Evolutionary conservation across 2,113 vertebrate species (phyloP), one percentile per base, ranked within the genome.

Genomic region (Cololabis saira): DNA sequence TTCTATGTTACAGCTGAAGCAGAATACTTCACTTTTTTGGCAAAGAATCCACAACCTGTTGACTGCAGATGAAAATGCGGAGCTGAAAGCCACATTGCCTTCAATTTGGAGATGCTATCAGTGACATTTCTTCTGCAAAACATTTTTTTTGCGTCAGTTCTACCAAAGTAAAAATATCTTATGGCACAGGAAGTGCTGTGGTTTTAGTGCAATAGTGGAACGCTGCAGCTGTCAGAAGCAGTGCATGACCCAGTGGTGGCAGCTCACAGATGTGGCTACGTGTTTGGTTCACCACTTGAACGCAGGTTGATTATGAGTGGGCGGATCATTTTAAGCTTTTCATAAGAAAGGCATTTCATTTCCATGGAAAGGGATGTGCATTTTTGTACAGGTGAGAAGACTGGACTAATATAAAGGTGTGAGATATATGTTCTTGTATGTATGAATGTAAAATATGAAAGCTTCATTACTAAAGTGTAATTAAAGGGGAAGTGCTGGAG

Each of bases 181-280:
- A 14, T 24, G 21, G 21, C 30, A 78, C 80, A 85, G 85, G 85
- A 87, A 87, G 42, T 41, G 45, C 11, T 70, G 77, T 79, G 82
- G 80, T 79, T 83, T 71, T 10, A n/a, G 47, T 48, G 24, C 18
- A 49, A 42, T n/a, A 11, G 43, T 24, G 1, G 1, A 16, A 48
- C 5, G 59, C 18, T 74, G 75, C 81, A 74, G 54, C 56, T 76
- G 42, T 37, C 21, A 43, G 60, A 63, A 70, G 73, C 71, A 67
- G 52, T 0, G 45, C 60, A 53, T 17, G 41, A 62, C 42, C 16
- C 1, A 1, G 12, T 3, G 27, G 19, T 50, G 58, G 21, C 3
- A 15, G 12, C 21, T 54, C 8, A 19, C 45, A 65, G 57, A 47
- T 9, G 44, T 17, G 59, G 22, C 5, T 59, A 14, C 12, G 30